These are phyloP conservation scores for Tenthredo notha DNA, from an alignment of 2,888 invertebrate species.

Conservation along the genomic window DNA sequence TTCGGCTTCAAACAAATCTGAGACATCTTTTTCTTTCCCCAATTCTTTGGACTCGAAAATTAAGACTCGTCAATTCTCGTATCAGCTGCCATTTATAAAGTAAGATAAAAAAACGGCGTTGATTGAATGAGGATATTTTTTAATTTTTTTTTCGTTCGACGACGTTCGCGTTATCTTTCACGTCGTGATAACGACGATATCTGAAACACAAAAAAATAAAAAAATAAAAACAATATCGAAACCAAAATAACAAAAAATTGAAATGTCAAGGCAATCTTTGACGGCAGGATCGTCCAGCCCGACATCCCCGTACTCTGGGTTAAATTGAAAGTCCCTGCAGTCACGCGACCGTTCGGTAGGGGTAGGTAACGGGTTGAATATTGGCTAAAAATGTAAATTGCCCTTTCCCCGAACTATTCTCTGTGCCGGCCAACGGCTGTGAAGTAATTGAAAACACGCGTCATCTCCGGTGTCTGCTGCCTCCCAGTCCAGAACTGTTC, in stretches of 20 bases:
- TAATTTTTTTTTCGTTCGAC: neutral
- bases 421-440: slow-evolving; percentile 59
- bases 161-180: neutral
- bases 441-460: slow-evolving; percentile 72
- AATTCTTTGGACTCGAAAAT: neutral
- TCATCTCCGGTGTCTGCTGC: slow-evolving; percentile 58
- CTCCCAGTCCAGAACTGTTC: slow-evolving; percentile 20
- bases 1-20: neutral
- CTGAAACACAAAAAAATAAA: neutral
- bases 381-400: slow-evolving; percentile 75
- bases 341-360: slow-evolving; percentile 18
- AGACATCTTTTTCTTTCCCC: neutral
- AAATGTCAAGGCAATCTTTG: neutral
- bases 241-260: neutral
- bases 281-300: neutral
- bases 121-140: neutral
- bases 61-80: neutral
- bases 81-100: neutral
- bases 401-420: slow-evolving; percentile 59
- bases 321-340: slow-evolving; percentile 37
- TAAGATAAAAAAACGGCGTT: neutral
- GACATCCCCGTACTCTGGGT: neutral
- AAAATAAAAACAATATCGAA: neutral
- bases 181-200: neutral
- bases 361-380: slow-evolving; percentile 63